Percentiles rank a stretch among this genome's conserved stretches.
These are phyloP conservation scores for Electrona antarctica DNA, from an alignment of 2,113 vertebrate species.

Conservation along the genomic window DNA sequence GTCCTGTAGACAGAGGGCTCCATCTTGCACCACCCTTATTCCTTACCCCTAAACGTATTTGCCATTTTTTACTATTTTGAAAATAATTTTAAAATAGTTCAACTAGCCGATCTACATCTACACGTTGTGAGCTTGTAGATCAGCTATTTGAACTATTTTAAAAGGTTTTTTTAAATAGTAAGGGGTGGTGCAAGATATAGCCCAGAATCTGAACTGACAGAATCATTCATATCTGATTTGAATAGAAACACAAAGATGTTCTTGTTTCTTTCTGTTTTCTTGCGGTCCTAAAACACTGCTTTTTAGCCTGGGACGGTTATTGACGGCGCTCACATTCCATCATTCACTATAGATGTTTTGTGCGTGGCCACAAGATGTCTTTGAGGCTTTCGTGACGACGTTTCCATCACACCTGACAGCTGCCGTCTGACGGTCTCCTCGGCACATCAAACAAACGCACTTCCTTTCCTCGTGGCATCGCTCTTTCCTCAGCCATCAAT, in stretches of 20 bases:
- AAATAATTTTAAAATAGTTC: too few relatives aligned
- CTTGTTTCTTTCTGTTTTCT: neutral
- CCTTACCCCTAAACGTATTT: too few relatives aligned
- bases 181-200: too few relatives aligned
- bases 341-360: slow-evolving; percentile 13
- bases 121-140: too few relatives aligned
- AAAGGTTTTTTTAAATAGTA: too few relatives aligned
- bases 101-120: too few relatives aligned
- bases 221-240: slow-evolving; percentile 4
- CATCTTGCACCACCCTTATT: too few relatives aligned
- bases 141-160: too few relatives aligned
- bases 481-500: slow-evolving; percentile 3
- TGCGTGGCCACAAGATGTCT: neutral
- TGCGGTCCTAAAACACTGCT: neutral
- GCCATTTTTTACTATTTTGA: too few relatives aligned
- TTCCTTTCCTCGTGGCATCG: neutral
- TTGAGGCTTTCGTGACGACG: slow-evolving; percentile 1
- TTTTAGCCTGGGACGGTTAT: neutral
- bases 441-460: slow-evolving; percentile 29
- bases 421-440: slow-evolving; percentile 22
- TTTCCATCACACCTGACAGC: slow-evolving; percentile 27
- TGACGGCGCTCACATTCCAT: neutral
- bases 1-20: too few relatives aligned
- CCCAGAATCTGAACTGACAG: neutral
- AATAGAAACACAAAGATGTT: too few relatives aligned